phyloP scores from a whole-genome alignment of 2,797 vertebrate genomes.

The Eidolon dupreanum region DNA sequence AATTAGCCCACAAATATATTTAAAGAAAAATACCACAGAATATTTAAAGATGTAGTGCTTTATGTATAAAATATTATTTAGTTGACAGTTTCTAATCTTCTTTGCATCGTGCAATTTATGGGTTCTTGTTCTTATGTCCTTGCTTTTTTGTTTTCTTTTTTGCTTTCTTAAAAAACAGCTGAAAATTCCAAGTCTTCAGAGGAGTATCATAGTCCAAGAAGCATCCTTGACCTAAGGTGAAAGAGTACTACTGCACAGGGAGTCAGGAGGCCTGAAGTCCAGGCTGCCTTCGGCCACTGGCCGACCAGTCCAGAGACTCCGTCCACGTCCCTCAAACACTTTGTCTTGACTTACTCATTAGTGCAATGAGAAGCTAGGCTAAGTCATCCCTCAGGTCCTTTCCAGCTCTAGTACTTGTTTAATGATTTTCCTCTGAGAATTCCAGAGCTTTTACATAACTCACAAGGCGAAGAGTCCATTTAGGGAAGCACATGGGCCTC shows the following conservation, averaged over 20 bases:
- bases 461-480: background rate
- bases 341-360: background rate
- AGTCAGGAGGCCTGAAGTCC: background rate
- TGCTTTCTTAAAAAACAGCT: background rate
- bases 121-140: background rate
- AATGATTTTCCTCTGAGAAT: slow-evolving; percentile 19
- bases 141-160: background rate
- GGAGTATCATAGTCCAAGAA: background rate
- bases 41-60: background rate
- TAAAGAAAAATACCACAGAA: background rate
- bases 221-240: background rate
- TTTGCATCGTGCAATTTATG: background rate
- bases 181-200: background rate
- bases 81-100: background rate
- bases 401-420: background rate
- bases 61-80: background rate
- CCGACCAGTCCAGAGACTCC: background rate
- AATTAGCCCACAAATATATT: background rate
- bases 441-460: background rate
- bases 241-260: background rate
- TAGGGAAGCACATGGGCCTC: background rate
- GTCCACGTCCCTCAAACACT: background rate
- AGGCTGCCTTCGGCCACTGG: background rate
- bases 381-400: background rate
- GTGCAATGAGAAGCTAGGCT: background rate